Conservation (phyloP, 2,888 invertebrate genomes). For the Eudemis profundana region DNA sequence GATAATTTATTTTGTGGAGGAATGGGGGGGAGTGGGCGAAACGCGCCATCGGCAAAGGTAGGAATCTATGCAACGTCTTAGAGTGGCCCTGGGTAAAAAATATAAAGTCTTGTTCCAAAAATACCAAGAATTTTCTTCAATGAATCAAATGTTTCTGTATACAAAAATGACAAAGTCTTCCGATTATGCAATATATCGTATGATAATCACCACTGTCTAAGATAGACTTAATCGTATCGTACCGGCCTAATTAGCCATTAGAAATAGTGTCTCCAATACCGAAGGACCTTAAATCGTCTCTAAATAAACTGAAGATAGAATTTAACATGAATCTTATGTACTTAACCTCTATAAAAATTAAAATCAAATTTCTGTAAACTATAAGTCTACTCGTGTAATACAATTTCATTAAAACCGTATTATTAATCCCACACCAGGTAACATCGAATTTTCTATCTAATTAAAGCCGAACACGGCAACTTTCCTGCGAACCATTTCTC, state of each 20-base stretch:
- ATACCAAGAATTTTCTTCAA: not conserved
- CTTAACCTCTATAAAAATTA: not conserved
- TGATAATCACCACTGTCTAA: too few relatives aligned
- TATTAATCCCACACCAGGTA: slow-evolving; percentile 21
- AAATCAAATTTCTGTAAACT: not conserved
- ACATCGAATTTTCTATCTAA: slow-evolving; percentile 58
- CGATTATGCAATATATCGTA: too few relatives aligned
- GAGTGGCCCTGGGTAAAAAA: slow-evolving; percentile 54
- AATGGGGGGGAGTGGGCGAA: slow-evolving; percentile 56
- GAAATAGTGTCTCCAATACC: too few relatives aligned
- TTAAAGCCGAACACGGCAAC: slow-evolving; percentile 59
- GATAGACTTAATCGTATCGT: too few relatives aligned
- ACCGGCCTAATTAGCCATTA: too few relatives aligned
- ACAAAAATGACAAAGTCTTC: too few relatives aligned
- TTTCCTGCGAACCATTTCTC: slow-evolving; percentile 62
- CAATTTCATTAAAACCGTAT: slow-evolving; percentile 6
- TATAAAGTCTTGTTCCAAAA: not conserved
- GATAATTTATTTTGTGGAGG: slow-evolving; percentile 64
- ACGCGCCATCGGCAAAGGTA: slow-evolving; percentile 57
- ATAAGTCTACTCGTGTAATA: not conserved
- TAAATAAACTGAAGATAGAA: too few relatives aligned
- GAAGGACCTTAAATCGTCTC: too few relatives aligned
- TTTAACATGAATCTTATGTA: too few relatives aligned
- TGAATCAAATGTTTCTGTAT: too few relatives aligned
- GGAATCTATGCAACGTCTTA: slow-evolving; percentile 65